phyloP scores from a whole-genome alignment of 1,140 invertebrate species.

The Trichogramma pretiosum region DNA sequence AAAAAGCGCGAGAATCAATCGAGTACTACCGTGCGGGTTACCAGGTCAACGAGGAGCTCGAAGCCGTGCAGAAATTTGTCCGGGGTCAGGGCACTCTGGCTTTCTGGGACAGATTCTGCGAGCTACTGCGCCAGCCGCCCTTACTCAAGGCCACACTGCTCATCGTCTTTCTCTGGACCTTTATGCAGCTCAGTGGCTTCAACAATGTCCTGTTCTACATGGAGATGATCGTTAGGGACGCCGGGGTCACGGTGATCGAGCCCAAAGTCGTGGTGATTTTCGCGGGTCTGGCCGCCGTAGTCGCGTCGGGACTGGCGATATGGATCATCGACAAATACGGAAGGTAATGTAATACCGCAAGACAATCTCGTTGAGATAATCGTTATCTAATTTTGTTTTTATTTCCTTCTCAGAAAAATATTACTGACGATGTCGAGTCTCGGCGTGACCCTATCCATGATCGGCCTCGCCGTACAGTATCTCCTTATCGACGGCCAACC shows the following conservation, averaged over 20 bases:
- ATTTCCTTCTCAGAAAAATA: no score
- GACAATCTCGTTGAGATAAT: slow-evolving; percentile 46
- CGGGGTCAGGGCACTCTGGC: neutral
- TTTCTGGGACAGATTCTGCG: slow-evolving; percentile 7
- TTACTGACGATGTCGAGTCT: slow-evolving; percentile 54
- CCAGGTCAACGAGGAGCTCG: slow-evolving; percentile 8
- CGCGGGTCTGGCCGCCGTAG: slow-evolving; percentile 57
- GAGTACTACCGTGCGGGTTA: slow-evolving; percentile 10
- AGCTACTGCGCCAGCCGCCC: slow-evolving; percentile 8
- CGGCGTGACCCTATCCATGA: slow-evolving; percentile 47
- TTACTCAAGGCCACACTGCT: slow-evolving; percentile 53
- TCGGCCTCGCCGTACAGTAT: slow-evolving; percentile 54
- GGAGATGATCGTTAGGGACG: slow-evolving; percentile 58
- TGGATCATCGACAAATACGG: slow-evolving; percentile 63
- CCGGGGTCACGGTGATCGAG: slow-evolving; percentile 42
- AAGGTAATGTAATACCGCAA: slow-evolving; percentile 52
- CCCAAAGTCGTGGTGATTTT: slow-evolving; percentile 52
- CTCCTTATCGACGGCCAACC: slow-evolving; percentile 45
- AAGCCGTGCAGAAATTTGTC: slow-evolving; percentile 14
- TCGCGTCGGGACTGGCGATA: slow-evolving; percentile 51
- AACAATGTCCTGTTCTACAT: slow-evolving; percentile 66
- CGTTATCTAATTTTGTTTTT: slow-evolving; percentile 55
- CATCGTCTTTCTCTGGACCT: slow-evolving; percentile 55
- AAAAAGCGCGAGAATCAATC: slow-evolving; percentile 49
- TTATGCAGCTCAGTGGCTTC: slow-evolving; percentile 67